phyloP scores from a whole-genome alignment of 2,888 invertebrate species.

The Drosophila lacicola region DNA sequence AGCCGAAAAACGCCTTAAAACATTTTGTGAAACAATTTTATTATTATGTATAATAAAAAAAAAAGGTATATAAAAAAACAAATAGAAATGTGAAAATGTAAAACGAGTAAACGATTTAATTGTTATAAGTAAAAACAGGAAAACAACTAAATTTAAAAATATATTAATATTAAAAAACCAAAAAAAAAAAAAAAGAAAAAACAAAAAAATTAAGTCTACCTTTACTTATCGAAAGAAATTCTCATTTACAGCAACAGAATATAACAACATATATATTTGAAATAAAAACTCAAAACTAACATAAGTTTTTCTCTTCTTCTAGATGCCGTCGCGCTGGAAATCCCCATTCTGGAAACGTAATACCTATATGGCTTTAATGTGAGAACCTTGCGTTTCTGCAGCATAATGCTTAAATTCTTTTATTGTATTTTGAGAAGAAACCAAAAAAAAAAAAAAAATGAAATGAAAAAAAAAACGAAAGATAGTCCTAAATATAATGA shows the following conservation, averaged over 20 bases:
- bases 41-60: slow-evolving; percentile 59
- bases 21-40: slow-evolving; percentile 79
- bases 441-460: slow-evolving; percentile 36
- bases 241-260: slow-evolving; percentile 28
- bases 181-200: slow-evolving; percentile 37
- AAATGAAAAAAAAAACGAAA: slow-evolving; percentile 26
- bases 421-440: slow-evolving; percentile 57
- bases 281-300: slow-evolving; percentile 52
- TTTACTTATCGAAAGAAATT: slow-evolving; percentile 20
- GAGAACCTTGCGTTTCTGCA: slow-evolving; percentile 32
- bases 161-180: slow-evolving; percentile 61
- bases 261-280: no score
- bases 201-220: slow-evolving; percentile 19
- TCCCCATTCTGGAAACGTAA: slow-evolving; percentile 3
- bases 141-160: slow-evolving; percentile 67
- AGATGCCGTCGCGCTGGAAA: slow-evolving; percentile 43
- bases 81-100: slow-evolving; percentile 53
- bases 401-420: slow-evolving; percentile 38
- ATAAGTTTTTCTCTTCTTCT: slow-evolving; percentile 67
- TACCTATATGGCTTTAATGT: slow-evolving; percentile 23
- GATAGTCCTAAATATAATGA: slow-evolving; percentile 56
- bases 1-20: slow-evolving; percentile 78
- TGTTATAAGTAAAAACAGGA: slow-evolving; percentile 70
- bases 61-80: slow-evolving; percentile 32
- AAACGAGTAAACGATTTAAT: slow-evolving; percentile 74